phyloP scores from a whole-genome alignment of 2,888 invertebrate species.

The Congeria kusceri region DNA sequence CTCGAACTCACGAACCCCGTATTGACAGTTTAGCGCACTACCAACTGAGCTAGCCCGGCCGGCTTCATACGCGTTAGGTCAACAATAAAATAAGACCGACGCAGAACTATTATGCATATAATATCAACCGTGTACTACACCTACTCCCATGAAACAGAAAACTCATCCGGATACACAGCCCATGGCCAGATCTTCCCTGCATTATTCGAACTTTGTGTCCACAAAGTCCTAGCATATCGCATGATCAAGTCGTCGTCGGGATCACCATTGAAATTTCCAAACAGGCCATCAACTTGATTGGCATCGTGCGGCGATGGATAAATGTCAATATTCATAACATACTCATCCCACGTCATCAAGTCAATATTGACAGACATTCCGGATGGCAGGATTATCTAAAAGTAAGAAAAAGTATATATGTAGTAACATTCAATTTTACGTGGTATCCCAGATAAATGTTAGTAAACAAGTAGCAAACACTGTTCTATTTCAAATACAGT shows the following conservation, averaged over 20 bases:
- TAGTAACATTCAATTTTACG: too few relatives aligned
- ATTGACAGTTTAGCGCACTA: too few relatives aligned
- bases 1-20: too few relatives aligned
- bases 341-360: conserved; percentile 27
- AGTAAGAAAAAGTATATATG: too few relatives aligned
- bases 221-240: background rate
- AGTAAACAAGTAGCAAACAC: too few relatives aligned
- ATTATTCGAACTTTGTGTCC: background rate
- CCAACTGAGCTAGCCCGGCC: too few relatives aligned
- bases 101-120: too few relatives aligned
- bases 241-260: conserved; percentile 10
- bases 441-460: too few relatives aligned
- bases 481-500: too few relatives aligned
- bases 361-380: conserved; percentile 21
- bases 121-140: too few relatives aligned
- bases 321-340: conserved; percentile 28
- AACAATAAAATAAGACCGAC: too few relatives aligned
- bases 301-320: conserved; percentile 14
- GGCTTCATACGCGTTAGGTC: too few relatives aligned
- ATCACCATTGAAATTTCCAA: conserved; percentile 28
- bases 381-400: conserved; percentile 18
- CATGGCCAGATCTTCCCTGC: background rate
- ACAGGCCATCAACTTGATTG: conserved; percentile 17
- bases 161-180: conserved; percentile 17
- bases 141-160: conserved; percentile 37